Evolutionary conservation across 1,140 invertebrate genomes (phyloP).

Genomic region (Trichonephila inaurata): DNA sequence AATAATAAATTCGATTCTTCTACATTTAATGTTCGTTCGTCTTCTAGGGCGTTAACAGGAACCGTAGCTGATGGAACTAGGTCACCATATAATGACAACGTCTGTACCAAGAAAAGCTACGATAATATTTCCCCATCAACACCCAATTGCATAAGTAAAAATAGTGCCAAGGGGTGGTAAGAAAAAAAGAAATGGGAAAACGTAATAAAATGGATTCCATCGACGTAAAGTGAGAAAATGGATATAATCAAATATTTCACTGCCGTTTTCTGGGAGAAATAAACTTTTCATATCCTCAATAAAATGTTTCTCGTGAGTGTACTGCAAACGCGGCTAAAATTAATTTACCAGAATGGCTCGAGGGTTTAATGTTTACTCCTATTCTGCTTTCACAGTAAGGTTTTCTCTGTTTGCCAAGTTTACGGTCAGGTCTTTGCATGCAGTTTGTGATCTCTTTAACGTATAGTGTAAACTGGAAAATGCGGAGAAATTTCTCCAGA

Average conservation of each 20-base stretch:
- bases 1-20: conserved; percentile 18
- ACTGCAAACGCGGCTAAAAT: conserved; percentile 8
- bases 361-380: background rate
- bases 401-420: background rate
- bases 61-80: background rate
- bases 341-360: background rate
- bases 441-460: background rate
- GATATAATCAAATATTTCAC: conserved; percentile 11
- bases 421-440: background rate
- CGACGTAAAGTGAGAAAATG: background rate
- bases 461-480: background rate
- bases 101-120: background rate
- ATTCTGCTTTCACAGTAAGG: background rate
- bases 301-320: background rate
- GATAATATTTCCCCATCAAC: conserved; percentile 13
- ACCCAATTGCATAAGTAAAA: background rate
- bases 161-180: background rate
- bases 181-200: background rate
- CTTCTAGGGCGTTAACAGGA: background rate
- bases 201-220: background rate
- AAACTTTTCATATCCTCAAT: conserved; percentile 13
- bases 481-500: background rate
- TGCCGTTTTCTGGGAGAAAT: background rate
- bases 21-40: background rate
- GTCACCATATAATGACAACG: background rate